phyloP scores from a whole-genome alignment of 2,888 invertebrate genomes.

The Clusia tigrina region DNA sequence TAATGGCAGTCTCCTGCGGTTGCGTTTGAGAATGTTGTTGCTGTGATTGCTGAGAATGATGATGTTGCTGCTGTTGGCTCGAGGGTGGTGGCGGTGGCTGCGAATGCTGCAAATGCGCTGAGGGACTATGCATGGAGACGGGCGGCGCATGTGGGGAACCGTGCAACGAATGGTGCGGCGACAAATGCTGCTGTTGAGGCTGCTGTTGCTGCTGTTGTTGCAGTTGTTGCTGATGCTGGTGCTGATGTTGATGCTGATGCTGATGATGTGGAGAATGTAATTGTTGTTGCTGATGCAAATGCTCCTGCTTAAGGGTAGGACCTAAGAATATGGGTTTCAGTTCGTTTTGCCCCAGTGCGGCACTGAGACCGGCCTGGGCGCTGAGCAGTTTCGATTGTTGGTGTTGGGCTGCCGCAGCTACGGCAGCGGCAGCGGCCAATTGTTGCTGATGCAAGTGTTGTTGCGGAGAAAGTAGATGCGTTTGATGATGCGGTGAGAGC shows the following conservation, averaged over 20 bases:
- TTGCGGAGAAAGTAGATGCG: constrained; percentile 50
- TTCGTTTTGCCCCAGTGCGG: constrained; percentile 39
- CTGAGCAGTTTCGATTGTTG: constrained; percentile 53
- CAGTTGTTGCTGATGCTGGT: constrained; percentile 55
- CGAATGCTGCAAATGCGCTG: constrained; percentile 25
- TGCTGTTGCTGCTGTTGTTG: constrained; percentile 54
- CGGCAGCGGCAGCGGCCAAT: constrained; percentile 54
- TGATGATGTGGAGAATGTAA: constrained; percentile 52
- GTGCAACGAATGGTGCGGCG: constrained; percentile 49
- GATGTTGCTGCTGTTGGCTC: not conserved
- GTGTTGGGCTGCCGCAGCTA: constrained; percentile 54
- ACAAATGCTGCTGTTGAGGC: constrained; percentile 54
- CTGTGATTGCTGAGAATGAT: constrained; percentile 13
- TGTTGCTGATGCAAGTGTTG: constrained; percentile 52
- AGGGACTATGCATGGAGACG: constrained; percentile 29
- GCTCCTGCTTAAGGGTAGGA: constrained; percentile 55
- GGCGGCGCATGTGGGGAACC: constrained; percentile 16
- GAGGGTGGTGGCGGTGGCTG: constrained; percentile 25
- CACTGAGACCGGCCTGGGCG: constrained; percentile 34
- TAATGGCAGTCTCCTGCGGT: constrained; percentile 56
- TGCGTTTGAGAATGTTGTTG: constrained; percentile 26
- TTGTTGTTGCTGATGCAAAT: constrained; percentile 52
- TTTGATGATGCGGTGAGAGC: constrained; percentile 47
- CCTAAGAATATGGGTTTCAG: constrained; percentile 58
- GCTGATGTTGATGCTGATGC: constrained; percentile 44